Evolutionary conservation across 2,888 invertebrate species (phyloP), one percentile per base, ranked within the genome.

Genomic region (Melinaea marsaeus): DNA sequence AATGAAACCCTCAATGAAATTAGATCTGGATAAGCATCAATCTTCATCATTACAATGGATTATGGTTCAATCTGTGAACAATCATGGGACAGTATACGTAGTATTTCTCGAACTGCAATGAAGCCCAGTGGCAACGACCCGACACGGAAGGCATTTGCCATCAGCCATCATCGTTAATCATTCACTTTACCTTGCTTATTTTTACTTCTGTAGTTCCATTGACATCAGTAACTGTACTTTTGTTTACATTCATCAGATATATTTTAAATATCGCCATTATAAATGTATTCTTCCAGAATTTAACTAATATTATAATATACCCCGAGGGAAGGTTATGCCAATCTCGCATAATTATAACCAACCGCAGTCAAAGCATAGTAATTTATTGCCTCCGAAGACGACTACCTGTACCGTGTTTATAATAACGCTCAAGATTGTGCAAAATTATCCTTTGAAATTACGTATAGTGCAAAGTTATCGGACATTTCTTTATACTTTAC

Each of bases 101-200:
- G 51, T 32, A 6, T 32, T 32, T 22, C 48, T 34, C 35, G 47
- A n/a, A 55, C 60, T 34, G 37, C 60, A 63, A 64, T 68, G 66
- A 71, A 74, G 71, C 59, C 64, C 70, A 67, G 74, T 71, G 72
- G 73, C 75, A 71, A 51, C 71, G 75, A 74, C 69, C 73, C 63
- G 59, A 66, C 66, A 65, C 71, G 69, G 71, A 73, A 72, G 70
- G 65, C 69, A 65, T 63, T 66, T 58, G 71, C 65, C 58, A 63
- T 64, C 58, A 58, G 69, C 63, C 72, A 69, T 72, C 72, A 73
- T 70, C 73, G 73, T 74, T 72, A 73, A 74, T 74, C 72, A 71
- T 66, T 67, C 51, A 56, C 56, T 67, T 67, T 63, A 65, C 62
- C 58, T 68, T 51, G 22, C 51, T 51, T 51, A 51, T 51, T 51